Conservation (phyloP, 1,140 invertebrate species). For the Cydia splendana region DNA sequence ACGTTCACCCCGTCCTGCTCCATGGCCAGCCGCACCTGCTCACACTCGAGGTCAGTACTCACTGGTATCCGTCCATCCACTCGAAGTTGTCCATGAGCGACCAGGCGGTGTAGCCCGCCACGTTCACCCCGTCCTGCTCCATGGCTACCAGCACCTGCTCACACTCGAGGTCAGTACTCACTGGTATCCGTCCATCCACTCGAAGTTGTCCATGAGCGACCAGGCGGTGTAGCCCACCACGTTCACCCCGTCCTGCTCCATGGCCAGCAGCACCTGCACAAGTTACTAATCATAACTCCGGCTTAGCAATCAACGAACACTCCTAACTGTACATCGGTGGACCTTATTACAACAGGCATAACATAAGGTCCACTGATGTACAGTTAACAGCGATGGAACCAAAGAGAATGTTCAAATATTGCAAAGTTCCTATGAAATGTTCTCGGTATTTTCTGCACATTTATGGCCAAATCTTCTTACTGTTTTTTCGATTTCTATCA, state of each 20-base stretch:
- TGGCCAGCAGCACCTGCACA: neutral
- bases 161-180: conserved; percentile 56
- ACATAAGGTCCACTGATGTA: too few species aligned
- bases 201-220: conserved; percentile 88
- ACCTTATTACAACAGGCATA: too few species aligned
- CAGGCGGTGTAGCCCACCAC: conserved; percentile 84
- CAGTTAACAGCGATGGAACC: too few species aligned
- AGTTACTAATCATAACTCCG: too few species aligned
- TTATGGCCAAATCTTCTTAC: too few species aligned
- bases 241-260: conserved; percentile 58
- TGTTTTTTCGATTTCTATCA: too few species aligned
- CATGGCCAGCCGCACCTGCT: neutral
- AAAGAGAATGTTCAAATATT: too few species aligned
- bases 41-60: conserved; percentile 46
- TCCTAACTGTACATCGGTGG: too few species aligned
- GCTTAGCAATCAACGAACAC: too few species aligned
- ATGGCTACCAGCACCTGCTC: neutral
- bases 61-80: conserved; percentile 82
- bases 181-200: conserved; percentile 83
- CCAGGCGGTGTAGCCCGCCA: conserved; percentile 84
- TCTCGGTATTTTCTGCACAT: too few species aligned
- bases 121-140: conserved; percentile 62
- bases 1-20: conserved; percentile 71
- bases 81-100: conserved; percentile 88
- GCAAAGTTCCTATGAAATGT: too few species aligned